Evolutionary conservation across 2,888 invertebrate species (phyloP).

Genomic region (Corbicula japonica): DNA sequence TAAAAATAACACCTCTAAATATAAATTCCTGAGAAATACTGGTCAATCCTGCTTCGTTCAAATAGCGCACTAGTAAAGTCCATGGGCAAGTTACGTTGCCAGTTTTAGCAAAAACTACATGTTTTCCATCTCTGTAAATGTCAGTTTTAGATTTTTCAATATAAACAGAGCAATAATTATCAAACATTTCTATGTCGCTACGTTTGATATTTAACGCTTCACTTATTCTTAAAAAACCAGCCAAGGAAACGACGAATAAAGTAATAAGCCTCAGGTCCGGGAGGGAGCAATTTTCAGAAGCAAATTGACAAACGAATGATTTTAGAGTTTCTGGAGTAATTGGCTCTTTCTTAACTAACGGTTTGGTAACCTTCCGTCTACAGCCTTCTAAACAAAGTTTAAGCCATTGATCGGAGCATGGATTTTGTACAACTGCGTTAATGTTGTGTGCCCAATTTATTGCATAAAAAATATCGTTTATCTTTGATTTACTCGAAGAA

Average conservation of each 20-base stretch:
- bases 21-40: not conserved
- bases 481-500: conserved; percentile 21
- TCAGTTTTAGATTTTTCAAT: not conserved
- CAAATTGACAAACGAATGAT: not conserved
- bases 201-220: conserved; percentile 5
- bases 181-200: not conserved
- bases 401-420: conserved; percentile 17
- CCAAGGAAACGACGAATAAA: conserved; percentile 10
- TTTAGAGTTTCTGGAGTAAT: conserved; percentile 19
- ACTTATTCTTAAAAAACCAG: conserved; percentile 18
- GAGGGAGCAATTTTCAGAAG: conserved; percentile 19
- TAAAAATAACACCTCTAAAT: not conserved
- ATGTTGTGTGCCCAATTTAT: conserved; percentile 12
- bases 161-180: not conserved
- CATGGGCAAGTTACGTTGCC: not conserved
- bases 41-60: not conserved
- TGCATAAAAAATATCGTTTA: conserved; percentile 24
- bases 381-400: conserved; percentile 22
- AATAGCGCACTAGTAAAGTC: conserved; percentile 3
- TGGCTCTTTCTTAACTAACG: conserved; percentile 13
- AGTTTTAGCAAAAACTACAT: not conserved
- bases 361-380: conserved; percentile 2
- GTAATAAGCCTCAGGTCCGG: conserved; percentile 10
- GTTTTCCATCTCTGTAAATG: not conserved
- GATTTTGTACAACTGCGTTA: not conserved